Conservation (phyloP, 2,797 vertebrate genomes). For the Hydrophis major region DNA sequence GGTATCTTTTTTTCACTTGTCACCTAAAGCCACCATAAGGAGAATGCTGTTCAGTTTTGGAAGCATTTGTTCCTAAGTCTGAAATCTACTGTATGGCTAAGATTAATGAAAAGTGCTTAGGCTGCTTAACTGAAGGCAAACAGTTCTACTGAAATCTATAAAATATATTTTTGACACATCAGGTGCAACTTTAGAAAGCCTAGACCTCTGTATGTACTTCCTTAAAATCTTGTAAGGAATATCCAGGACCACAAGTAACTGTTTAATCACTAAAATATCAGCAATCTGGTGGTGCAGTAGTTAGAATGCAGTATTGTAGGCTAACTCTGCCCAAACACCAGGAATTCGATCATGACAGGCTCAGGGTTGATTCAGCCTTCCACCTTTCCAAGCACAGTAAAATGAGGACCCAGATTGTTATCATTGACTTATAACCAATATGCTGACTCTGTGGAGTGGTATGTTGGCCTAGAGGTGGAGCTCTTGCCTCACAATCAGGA, state of each 20-base stretch:
- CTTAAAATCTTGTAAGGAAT: background rate
- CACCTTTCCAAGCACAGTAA: background rate
- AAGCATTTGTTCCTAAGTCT: background rate
- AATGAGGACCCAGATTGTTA: background rate
- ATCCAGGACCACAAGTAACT: background rate
- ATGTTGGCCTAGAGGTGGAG: no score
- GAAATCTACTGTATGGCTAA: background rate
- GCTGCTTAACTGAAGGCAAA: background rate
- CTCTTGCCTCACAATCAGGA: no score
- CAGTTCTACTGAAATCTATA: background rate
- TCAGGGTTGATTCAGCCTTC: background rate
- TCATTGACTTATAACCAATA: background rate
- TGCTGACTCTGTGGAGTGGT: background rate
- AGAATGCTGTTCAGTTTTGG: background rate
- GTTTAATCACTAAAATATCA: background rate
- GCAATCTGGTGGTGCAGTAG: background rate
- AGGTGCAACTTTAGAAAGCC: background rate
- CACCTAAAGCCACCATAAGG: background rate
- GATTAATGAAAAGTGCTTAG: background rate
- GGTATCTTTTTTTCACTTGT: background rate
- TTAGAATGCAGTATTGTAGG: background rate
- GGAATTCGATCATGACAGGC: background rate
- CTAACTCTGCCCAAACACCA: background rate
- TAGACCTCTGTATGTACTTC: background rate
- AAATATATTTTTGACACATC: background rate